phyloP scores from a whole-genome alignment of 1,140 invertebrate species.

The Hylyphantes graminicola region DNA sequence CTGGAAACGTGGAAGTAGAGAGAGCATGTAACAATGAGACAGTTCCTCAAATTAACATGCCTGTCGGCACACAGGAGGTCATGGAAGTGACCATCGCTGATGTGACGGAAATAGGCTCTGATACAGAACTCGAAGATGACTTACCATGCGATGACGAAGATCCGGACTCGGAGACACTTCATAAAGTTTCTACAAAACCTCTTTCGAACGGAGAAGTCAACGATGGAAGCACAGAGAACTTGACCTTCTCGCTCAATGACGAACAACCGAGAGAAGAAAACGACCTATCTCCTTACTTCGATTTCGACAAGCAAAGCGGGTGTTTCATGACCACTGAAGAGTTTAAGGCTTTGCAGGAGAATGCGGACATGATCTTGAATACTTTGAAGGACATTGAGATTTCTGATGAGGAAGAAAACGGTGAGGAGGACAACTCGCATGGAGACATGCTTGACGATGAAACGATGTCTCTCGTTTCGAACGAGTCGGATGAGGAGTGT shows the following conservation, averaged over 20 bases:
- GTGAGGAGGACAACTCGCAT: conserved; percentile 61
- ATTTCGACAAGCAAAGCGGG: conserved; percentile 2
- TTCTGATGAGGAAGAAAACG: conserved; percentile 38
- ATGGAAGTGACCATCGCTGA: conserved; percentile 73
- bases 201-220: conserved; percentile 15
- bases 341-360: conserved; percentile 68
- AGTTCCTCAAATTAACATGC: conserved; percentile 74
- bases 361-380: conserved; percentile 72
- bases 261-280: background rate
- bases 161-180: conserved; percentile 33
- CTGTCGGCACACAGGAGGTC: conserved; percentile 72
- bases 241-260: conserved; percentile 37
- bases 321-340: conserved; percentile 66
- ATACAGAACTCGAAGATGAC: conserved; percentile 69
- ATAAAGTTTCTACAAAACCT: background rate
- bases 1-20: conserved; percentile 63
- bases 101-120: conserved; percentile 71
- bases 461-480: conserved; percentile 77
- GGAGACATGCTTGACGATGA: conserved; percentile 73
- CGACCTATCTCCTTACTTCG: background rate
- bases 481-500: conserved; percentile 73
- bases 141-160: conserved; percentile 63
- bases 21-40: conserved; percentile 68
- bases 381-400: conserved; percentile 69
- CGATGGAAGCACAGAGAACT: conserved; percentile 55